These are phyloP conservation scores for Drosophila ogumai DNA, from an alignment of 1,140 invertebrate genomes.

Conservation along the genomic window DNA sequence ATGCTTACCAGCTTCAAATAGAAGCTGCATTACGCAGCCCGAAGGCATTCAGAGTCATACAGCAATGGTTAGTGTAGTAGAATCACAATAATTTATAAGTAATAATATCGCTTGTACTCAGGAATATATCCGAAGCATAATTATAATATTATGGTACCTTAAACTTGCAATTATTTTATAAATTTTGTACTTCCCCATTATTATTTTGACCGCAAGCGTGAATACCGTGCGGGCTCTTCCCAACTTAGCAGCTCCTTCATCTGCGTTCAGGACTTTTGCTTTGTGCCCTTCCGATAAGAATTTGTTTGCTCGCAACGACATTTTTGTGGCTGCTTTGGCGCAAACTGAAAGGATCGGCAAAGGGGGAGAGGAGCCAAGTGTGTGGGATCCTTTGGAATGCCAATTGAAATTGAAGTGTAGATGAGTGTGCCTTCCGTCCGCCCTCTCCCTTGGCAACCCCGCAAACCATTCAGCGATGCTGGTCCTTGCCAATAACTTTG, in stretches of 20 bases:
- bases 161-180: too few species aligned
- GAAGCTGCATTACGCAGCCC: conserved; percentile 22
- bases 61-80: conserved; percentile 1
- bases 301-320: conserved; percentile 74
- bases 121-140: background rate
- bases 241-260: conserved; percentile 32
- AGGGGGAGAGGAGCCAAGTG: background rate
- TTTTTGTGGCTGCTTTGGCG: conserved; percentile 70
- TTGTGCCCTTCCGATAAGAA: conserved; percentile 74
- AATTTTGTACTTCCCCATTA: background rate
- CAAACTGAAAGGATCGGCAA: conserved; percentile 31
- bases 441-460: background rate
- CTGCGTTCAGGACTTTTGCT: conserved; percentile 49
- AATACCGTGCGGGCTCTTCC: conserved; percentile 1
- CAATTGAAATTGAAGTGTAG: conserved; percentile 79
- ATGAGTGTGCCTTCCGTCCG: conserved; percentile 46
- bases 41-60: background rate
- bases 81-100: background rate
- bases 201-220: conserved; percentile 18
- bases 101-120: background rate
- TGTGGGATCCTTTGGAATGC: conserved; percentile 55
- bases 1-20: conserved; percentile 31
- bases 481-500: conserved; percentile 60
- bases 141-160: background rate
- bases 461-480: conserved; percentile 16